phyloP scores from a whole-genome alignment of 2,888 invertebrate species.

The Cremastinae sp. region DNA sequence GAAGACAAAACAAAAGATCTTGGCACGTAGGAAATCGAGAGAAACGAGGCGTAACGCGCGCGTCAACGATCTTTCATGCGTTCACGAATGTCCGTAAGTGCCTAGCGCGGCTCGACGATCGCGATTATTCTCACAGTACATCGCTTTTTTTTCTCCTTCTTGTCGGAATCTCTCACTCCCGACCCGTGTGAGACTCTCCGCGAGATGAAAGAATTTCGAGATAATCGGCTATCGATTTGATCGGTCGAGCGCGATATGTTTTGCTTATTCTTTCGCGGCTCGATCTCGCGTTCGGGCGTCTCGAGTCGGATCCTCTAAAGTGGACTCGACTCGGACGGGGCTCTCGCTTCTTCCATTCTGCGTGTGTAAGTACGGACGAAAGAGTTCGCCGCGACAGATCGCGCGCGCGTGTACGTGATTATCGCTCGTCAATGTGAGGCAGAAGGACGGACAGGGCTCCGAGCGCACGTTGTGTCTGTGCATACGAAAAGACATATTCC shows the following conservation, averaged over 20 bases:
- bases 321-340: conserved; percentile 28
- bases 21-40: conserved; percentile 16
- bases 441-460: conserved; percentile 9
- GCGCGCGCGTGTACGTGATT: conserved; percentile 8
- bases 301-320: conserved; percentile 40
- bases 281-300: conserved; percentile 40
- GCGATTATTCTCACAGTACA: no score
- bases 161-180: not conserved
- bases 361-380: conserved; percentile 1
- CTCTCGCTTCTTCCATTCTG: conserved; percentile 27
- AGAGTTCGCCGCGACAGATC: not conserved
- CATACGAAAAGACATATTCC: conserved; percentile 12
- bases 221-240: conserved; percentile 33
- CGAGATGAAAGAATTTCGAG: not conserved
- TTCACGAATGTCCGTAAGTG: no score
- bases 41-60: not conserved
- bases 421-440: conserved; percentile 4
- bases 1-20: not conserved
- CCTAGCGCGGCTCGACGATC: no score
- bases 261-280: conserved; percentile 2
- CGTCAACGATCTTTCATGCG: no score
- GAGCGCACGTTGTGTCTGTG: conserved; percentile 18
- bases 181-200: not conserved
- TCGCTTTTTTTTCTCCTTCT: not conserved
- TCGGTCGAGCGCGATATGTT: conserved; percentile 17